Evolutionary conservation across 1,140 invertebrate species (phyloP).

Genomic region (Eupeodes corollae): DNA sequence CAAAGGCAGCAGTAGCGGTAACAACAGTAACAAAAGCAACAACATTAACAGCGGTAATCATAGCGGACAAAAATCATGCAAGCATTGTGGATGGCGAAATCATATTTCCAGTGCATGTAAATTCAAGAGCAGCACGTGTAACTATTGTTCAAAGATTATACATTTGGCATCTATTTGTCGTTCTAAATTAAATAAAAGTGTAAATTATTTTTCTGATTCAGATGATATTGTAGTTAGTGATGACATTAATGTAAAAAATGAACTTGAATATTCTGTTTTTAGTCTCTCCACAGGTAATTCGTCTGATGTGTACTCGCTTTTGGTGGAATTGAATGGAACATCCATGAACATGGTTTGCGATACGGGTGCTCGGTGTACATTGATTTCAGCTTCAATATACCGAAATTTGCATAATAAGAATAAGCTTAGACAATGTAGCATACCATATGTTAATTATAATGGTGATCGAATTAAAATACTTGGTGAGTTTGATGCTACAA

Average conservation of each 20-base stretch:
- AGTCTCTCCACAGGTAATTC: not conserved
- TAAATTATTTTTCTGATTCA: not conserved
- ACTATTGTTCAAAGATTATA: conserved; percentile 2
- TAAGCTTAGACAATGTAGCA: not conserved
- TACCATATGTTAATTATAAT: not conserved
- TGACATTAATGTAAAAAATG: not conserved
- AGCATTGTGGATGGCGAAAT: no score
- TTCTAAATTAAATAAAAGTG: no score
- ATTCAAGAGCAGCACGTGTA: no score
- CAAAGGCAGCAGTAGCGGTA: no score
- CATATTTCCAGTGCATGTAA: no score
- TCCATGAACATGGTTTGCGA: not conserved
- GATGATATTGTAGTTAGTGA: not conserved
- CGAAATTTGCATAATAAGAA: not conserved
- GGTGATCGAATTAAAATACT: not conserved
- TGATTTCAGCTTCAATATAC: not conserved
- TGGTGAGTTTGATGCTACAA: conserved; percentile 13
- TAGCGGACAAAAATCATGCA: not conserved
- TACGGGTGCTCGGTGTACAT: not conserved
- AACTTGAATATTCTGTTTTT: not conserved
- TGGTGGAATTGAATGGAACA: not conserved
- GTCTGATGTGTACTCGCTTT: not conserved
- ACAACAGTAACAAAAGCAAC: no score
- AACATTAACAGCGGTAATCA: no score
- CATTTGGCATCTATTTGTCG: not conserved